A percentile compares a stretch with the other conserved stretches of the same genome.
phyloP scores from a whole-genome alignment of 2,888 invertebrate species.

The Invenusta paracnida region DNA sequence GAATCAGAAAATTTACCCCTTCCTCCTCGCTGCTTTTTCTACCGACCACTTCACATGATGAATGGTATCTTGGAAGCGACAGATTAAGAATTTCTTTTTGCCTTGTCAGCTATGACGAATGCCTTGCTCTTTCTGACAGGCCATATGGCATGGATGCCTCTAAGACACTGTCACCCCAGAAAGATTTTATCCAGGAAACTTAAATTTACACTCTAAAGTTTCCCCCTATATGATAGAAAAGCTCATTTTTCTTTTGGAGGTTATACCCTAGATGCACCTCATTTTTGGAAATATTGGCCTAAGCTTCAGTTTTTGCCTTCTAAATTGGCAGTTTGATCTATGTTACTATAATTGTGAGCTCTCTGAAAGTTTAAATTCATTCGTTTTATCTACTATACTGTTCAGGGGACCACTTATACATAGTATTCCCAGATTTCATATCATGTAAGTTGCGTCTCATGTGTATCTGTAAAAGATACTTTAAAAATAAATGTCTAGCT shows the following conservation, averaged over 20 bases:
- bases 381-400: too few species aligned
- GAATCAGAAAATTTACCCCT: background rate
- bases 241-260: background rate
- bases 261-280: too few species aligned
- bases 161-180: background rate
- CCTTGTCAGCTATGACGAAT: constrained; percentile 18
- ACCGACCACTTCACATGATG: constrained; percentile 29
- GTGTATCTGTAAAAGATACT: too few species aligned
- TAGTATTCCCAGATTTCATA: too few species aligned
- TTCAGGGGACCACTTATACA: too few species aligned
- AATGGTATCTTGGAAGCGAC: constrained; percentile 18
- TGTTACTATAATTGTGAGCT: too few species aligned
- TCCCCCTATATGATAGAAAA: too few species aligned
- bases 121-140: constrained; percentile 22
- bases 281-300: background rate
- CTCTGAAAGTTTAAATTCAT: too few species aligned
- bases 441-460: too few species aligned
- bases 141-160: constrained; percentile 7
- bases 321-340: too few species aligned
- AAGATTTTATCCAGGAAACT: background rate
- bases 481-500: too few species aligned
- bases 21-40: background rate
- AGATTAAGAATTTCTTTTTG: constrained; percentile 20
- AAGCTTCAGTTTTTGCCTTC: background rate
- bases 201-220: background rate